Evolutionary conservation across 2,113 vertebrate species (phyloP).

Genomic region (Colistium nudipinnis): DNA sequence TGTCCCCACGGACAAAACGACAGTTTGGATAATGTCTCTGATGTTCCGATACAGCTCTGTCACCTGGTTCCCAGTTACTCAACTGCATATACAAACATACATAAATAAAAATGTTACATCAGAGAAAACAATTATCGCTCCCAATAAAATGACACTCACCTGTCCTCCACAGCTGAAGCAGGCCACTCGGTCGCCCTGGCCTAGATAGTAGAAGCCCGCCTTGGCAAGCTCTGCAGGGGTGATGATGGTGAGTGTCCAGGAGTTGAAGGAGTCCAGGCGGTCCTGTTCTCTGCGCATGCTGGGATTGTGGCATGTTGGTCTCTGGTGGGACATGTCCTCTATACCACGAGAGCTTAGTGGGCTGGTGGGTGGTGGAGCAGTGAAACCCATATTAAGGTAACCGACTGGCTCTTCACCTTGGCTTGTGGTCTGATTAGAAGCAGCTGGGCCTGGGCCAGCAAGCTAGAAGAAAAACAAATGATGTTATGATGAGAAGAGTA

Average conservation of each 20-base stretch:
- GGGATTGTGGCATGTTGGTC: slow-evolving; percentile 80
- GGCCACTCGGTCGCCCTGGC: slow-evolving; percentile 90
- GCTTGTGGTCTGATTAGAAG: slow-evolving; percentile 51
- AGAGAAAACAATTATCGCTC: not conserved
- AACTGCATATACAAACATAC: slow-evolving; percentile 76
- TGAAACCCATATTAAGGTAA: slow-evolving; percentile 86
- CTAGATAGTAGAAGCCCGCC: slow-evolving; percentile 95
- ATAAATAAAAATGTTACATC: too few relatives aligned
- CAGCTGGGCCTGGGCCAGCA: slow-evolving; percentile 59
- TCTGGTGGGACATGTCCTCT: slow-evolving; percentile 85
- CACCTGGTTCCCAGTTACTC: slow-evolving; percentile 97
- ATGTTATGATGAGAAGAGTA: not conserved
- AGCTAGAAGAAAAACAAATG: slow-evolving; percentile 49
- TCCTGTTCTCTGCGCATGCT: slow-evolving; percentile 91
- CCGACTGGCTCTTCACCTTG: slow-evolving; percentile 82
- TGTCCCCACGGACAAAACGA: slow-evolving; percentile 86
- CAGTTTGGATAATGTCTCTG: slow-evolving; percentile 94
- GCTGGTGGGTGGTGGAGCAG: slow-evolving; percentile 84
- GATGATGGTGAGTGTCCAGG: slow-evolving; percentile 87
- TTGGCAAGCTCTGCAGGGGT: slow-evolving; percentile 89
- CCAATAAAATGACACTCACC: slow-evolving; percentile 39
- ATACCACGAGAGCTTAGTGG: slow-evolving; percentile 81
- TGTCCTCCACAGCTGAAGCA: slow-evolving; percentile 94
- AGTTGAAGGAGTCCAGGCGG: slow-evolving; percentile 87
- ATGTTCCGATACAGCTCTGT: slow-evolving; percentile 92